phyloP scores from a whole-genome alignment of 1,140 invertebrate genomes.

The Anthonomus grandis region DNA sequence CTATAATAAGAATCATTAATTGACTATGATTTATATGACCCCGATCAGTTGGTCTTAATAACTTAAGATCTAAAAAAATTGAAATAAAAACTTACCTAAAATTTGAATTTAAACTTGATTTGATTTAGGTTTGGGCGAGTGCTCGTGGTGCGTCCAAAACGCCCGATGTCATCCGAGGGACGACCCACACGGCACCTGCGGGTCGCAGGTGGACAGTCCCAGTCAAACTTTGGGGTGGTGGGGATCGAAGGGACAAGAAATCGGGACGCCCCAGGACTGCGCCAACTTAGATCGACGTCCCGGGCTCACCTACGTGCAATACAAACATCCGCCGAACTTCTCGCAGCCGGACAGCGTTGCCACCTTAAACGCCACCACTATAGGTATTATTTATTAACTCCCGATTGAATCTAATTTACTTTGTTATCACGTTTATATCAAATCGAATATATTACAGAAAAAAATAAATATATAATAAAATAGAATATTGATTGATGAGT shows the following conservation, averaged over 20 bases:
- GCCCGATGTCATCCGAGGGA: conserved; percentile 84
- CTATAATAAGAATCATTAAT: too few relatives aligned
- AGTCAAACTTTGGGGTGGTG: conserved; percentile 84
- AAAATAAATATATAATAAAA: background rate
- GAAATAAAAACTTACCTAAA: background rate
- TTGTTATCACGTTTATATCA: too few relatives aligned
- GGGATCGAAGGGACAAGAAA: conserved; percentile 78
- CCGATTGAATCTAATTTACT: background rate
- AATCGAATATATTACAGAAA: background rate
- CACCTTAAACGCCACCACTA: conserved; percentile 78
- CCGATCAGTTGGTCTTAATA: too few relatives aligned
- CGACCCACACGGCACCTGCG: conserved; percentile 80
- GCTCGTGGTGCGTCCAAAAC: conserved; percentile 91
- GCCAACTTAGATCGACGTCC: conserved; percentile 75
- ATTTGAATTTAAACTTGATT: conserved; percentile 6
- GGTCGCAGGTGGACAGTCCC: conserved; percentile 67
- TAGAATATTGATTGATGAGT: background rate
- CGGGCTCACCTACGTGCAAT: conserved; percentile 84
- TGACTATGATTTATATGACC: too few relatives aligned
- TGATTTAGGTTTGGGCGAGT: conserved; percentile 61
- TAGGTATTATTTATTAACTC: conserved; percentile 33
- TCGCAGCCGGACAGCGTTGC: conserved; percentile 81
- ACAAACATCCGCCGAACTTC: conserved; percentile 79
- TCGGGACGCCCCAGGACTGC: conserved; percentile 73
- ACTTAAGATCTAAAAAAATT: too few relatives aligned